These are phyloP conservation scores for Tachypleus tridentatus DNA, from an alignment of 1,140 invertebrate species.

Conservation along the genomic window DNA sequence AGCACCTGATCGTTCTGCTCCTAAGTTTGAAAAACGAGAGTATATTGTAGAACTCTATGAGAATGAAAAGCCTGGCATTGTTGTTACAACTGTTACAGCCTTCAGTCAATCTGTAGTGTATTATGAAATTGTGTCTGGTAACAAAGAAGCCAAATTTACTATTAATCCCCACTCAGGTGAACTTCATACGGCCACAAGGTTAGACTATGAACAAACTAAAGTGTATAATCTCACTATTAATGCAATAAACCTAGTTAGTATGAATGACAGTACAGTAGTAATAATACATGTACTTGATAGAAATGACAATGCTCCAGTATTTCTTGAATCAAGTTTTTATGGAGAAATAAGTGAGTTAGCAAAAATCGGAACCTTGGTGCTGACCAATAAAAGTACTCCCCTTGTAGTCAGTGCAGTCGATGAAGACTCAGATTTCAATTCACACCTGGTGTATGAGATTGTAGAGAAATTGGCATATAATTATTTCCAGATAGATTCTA, in stretches of 20 bases:
- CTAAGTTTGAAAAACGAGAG: slow-evolving; percentile 52
- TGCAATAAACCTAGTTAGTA: slow-evolving; percentile 69
- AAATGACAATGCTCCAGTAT: slow-evolving; percentile 74
- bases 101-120: slow-evolving; percentile 61
- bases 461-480: slow-evolving; percentile 54
- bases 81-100: slow-evolving; percentile 62
- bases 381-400: slow-evolving; percentile 46
- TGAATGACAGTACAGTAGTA: slow-evolving; percentile 28
- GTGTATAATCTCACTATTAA: slow-evolving; percentile 70
- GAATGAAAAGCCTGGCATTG: slow-evolving; percentile 61
- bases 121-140: slow-evolving; percentile 69
- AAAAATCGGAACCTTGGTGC: slow-evolving; percentile 53
- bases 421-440: slow-evolving; percentile 66
- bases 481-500: slow-evolving; percentile 75
- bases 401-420: slow-evolving; percentile 66
- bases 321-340: slow-evolving; percentile 50
- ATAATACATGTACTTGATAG: slow-evolving; percentile 38
- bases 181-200: slow-evolving; percentile 45
- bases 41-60: slow-evolving; percentile 69
- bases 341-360: slow-evolving; percentile 60
- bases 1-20: slow-evolving; percentile 77
- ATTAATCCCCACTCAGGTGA: slow-evolving; percentile 77
- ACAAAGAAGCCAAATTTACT: slow-evolving; percentile 56
- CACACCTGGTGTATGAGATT: slow-evolving; percentile 70
- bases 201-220: slow-evolving; percentile 64